A percentile compares a stretch with the other conserved stretches of the same genome.
Conservation (phyloP, 2,888 invertebrate genomes). For the Prosapia bicincta region DNA sequence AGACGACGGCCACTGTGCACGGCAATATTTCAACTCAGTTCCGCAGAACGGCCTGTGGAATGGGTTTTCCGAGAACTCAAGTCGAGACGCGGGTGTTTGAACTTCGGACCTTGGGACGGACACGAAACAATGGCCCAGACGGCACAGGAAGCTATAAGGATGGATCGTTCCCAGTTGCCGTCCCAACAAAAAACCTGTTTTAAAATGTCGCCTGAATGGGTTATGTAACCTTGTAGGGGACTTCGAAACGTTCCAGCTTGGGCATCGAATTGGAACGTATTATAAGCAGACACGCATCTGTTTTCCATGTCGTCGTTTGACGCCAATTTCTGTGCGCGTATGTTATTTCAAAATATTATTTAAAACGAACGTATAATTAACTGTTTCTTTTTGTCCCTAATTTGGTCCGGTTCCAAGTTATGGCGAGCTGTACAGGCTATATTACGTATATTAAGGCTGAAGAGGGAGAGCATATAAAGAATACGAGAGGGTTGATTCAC, state of each 20-base stretch:
- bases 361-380: too few relatives aligned
- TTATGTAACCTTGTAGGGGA: background rate
- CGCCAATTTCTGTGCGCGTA: too few relatives aligned
- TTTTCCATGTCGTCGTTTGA: too few relatives aligned
- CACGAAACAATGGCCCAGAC: background rate
- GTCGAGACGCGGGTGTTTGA: background rate
- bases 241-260: background rate
- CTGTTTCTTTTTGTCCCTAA: too few relatives aligned
- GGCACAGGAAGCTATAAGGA: background rate
- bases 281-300: background rate
- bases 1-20: too few relatives aligned
- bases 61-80: background rate
- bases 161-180: background rate
- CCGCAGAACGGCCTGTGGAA: background rate
- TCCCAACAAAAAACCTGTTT: background rate
- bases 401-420: too few relatives aligned
- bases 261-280: background rate
- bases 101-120: background rate
- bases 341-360: too few relatives aligned
- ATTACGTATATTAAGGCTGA: too few relatives aligned
- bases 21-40: too few relatives aligned
- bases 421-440: too few relatives aligned
- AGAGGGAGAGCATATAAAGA: too few relatives aligned
- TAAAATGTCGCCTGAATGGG: background rate
- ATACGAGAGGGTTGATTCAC: too few relatives aligned